Evolutionary conservation across 2,797 vertebrate genomes (phyloP).

Genomic region (Xenopus petersii): DNA sequence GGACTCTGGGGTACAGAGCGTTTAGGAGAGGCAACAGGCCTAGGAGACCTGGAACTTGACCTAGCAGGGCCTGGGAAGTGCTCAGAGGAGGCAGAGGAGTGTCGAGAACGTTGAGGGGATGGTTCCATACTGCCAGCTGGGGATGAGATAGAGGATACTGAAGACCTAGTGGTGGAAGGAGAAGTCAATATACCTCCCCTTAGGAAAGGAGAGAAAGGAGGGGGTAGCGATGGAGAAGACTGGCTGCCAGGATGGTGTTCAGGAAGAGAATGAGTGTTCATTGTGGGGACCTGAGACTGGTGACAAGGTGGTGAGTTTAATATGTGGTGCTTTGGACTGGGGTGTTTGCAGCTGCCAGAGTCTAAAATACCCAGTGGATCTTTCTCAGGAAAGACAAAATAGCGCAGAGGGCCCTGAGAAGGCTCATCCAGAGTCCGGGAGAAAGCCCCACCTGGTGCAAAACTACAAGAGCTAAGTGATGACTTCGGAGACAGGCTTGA

Average conservation of each 20-base stretch:
- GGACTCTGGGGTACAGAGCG: slow-evolving; percentile 61
- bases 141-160: slow-evolving; percentile 57
- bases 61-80: slow-evolving; percentile 62
- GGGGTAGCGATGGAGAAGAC: slow-evolving; percentile 55
- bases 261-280: slow-evolving; percentile 48
- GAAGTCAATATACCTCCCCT: slow-evolving; percentile 57
- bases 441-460: slow-evolving; percentile 37
- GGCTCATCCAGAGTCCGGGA: slow-evolving; percentile 54
- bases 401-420: slow-evolving; percentile 62
- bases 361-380: slow-evolving; percentile 52
- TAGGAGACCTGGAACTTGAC: slow-evolving; percentile 64
- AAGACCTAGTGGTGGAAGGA: slow-evolving; percentile 69
- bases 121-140: slow-evolving; percentile 56
- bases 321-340: slow-evolving; percentile 54
- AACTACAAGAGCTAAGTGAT: slow-evolving; percentile 50
- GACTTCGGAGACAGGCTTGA: slow-evolving; percentile 17
- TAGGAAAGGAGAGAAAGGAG: slow-evolving; percentile 58
- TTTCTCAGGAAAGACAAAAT: slow-evolving; percentile 57
- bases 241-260: slow-evolving; percentile 55
- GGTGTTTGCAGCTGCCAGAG: slow-evolving; percentile 57
- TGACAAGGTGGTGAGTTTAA: slow-evolving; percentile 52
- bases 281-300: slow-evolving; percentile 44
- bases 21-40: slow-evolving; percentile 63
- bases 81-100: slow-evolving; percentile 74
- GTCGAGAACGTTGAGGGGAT: slow-evolving; percentile 71